A percentile compares a stretch with the other conserved stretches of the same genome.
phyloP scores from a whole-genome alignment of 2,797 vertebrate genomes.

The Gymnoscopelus microlampas region DNA sequence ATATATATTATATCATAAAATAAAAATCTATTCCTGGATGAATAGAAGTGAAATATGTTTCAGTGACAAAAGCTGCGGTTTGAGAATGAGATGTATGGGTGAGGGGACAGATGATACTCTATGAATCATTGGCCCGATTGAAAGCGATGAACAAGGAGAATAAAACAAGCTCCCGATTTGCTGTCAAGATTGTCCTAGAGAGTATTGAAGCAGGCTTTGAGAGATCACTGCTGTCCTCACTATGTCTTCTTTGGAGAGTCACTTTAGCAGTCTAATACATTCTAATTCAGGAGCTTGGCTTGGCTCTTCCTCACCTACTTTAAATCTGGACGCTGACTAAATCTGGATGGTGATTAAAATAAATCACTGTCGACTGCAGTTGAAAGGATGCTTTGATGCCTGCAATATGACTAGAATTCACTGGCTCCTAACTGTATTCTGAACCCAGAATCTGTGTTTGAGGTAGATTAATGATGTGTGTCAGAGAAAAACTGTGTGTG shows the following conservation, averaged over 20 bases:
- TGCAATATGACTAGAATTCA: slow-evolving; percentile 44
- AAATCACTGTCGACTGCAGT: slow-evolving; percentile 32
- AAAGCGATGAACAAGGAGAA: slow-evolving; percentile 1
- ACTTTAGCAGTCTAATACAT: slow-evolving; percentile 38
- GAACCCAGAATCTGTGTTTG: slow-evolving; percentile 37
- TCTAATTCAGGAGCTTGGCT: slow-evolving; percentile 25
- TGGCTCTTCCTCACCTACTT: slow-evolving; percentile 22
- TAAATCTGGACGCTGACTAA: slow-evolving; percentile 42
- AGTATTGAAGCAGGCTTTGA: slow-evolving; percentile 27
- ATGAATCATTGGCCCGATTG: slow-evolving; percentile 2
- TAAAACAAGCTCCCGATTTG: slow-evolving; percentile 13
- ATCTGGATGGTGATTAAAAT: not conserved
- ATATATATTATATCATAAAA: too few species aligned
- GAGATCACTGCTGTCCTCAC: slow-evolving; percentile 33
- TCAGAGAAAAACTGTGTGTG: slow-evolving; percentile 1
- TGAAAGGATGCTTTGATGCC: slow-evolving; percentile 49
- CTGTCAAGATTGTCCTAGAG: slow-evolving; percentile 6
- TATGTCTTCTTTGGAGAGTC: slow-evolving; percentile 27
- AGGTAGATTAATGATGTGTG: slow-evolving; percentile 47
- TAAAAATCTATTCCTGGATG: too few species aligned
- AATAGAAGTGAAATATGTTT: not conserved
- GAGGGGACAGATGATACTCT: not conserved
- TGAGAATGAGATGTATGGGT: not conserved
- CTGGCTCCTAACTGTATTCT: slow-evolving; percentile 19
- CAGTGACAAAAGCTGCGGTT: not conserved